Evolutionary conservation across 30 jellyfish, hydroid and myxozoan genomes (phyloP), one percentile per base, ranked within the genome.

Genomic region (Pseudorhiza aurosa): DNA sequence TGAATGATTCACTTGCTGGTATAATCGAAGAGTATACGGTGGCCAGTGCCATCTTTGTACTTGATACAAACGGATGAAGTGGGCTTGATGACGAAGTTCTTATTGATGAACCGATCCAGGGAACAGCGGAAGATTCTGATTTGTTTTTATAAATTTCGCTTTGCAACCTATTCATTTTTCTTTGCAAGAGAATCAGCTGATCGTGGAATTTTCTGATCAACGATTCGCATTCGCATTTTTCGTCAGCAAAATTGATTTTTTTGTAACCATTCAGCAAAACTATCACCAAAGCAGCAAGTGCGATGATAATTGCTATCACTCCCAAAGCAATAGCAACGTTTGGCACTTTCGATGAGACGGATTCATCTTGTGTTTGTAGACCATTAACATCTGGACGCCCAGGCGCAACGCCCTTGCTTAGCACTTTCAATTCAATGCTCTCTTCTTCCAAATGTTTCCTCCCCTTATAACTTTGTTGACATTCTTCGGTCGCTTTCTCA

Each of bases 251-350:
- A n/a, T 53, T 53, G 2, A 53, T 53, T 53, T n/a, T 15, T 53
- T 22, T 4, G 24, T n/a, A 19, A 5, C 67, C 67, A 53, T 45
- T 40, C 15, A 70, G 35, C 50, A 70, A 4, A 2, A 71, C 83
- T n/a, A 70, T 26, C 4, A 29, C 45, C 32, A 70, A 28, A 2
- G 83, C 83, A 22, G 46, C 44, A 2, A 70, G 26, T 1, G 83
- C 70, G 1, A 70, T 1, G 19, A 70, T 18, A 27, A 70, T 17
- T 7, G 71, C 83, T 19, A 58, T 22, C 8, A 4, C 60, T 7
- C 83, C 83, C 8, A 70, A 36, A 19, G 24, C 19, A 19, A 53
- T 1, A 19, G 67, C 17, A 14, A 8, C 19, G 5, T 36, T 17
- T n/a, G 5, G n/a, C 4, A 22, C 36, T 10, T n/a, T 53, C 3